Conservation (phyloP, 1,140 invertebrate species). For the Hypothenemus hampei region DNA sequence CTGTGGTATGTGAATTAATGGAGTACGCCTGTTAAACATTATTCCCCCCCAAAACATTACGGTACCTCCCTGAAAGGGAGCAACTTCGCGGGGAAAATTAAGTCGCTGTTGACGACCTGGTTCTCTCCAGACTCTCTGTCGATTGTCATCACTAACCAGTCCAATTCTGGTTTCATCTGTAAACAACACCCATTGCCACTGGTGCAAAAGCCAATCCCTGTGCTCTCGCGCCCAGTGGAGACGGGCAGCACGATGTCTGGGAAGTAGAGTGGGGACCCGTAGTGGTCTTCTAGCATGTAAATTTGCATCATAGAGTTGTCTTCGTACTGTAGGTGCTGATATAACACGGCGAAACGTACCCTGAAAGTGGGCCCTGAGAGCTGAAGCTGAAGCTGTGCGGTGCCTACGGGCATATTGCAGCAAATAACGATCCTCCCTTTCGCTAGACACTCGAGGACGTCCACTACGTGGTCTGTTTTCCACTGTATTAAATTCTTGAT, state of each 20-base stretch:
- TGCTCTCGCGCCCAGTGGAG: neutral
- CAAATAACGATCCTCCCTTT: slow-evolving; percentile 14
- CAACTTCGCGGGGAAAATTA: slow-evolving; percentile 41
- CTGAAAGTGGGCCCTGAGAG: slow-evolving; percentile 3
- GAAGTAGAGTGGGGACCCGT: neutral
- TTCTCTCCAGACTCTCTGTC: slow-evolving; percentile 4
- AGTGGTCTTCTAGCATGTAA: slow-evolving; percentile 7
- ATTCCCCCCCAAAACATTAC: slow-evolving; percentile 9
- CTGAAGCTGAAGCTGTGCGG: slow-evolving; percentile 10
- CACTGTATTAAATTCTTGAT: slow-evolving; percentile 4
- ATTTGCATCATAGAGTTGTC: neutral
- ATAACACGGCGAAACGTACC: neutral
- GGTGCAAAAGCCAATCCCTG: slow-evolving; percentile 6
- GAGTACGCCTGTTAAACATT: neutral
- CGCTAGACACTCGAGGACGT: neutral
- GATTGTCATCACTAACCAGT: neutral
- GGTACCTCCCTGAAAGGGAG: slow-evolving; percentile 44
- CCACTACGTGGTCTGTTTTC: slow-evolving; percentile 9
- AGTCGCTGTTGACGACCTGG: neutral
- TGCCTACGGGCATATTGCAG: slow-evolving; percentile 7
- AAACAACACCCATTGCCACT: slow-evolving; percentile 13
- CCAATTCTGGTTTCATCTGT: slow-evolving; percentile 17
- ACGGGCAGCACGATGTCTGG: slow-evolving; percentile 4
- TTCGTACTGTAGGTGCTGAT: neutral
- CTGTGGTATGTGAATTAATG: slow-evolving; percentile 5